Percentiles rank a stretch among this genome's conserved stretches.
Conservation (phyloP, 2,888 invertebrate genomes). For the Campaea margaritaria region DNA sequence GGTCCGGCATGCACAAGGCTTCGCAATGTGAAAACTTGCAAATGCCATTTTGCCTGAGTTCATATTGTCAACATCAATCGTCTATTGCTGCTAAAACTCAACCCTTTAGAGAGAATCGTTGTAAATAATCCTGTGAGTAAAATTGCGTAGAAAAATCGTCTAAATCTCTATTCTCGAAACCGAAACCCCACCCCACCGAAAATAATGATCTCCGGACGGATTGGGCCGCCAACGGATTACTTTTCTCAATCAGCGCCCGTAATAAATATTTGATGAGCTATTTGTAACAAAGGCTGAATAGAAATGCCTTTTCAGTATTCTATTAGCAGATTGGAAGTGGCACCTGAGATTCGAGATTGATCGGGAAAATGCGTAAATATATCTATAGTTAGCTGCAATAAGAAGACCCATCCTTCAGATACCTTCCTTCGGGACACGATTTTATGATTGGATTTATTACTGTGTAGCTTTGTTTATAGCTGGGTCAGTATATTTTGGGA, state of each 20-base stretch:
- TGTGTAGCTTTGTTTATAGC: too few relatives aligned
- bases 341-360: slow-evolving; percentile 38
- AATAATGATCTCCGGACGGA: slow-evolving; percentile 62
- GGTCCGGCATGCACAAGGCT: too few relatives aligned
- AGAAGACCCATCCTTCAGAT: too few relatives aligned
- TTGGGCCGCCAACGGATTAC: slow-evolving; percentile 57
- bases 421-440: too few relatives aligned
- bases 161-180: slow-evolving; percentile 5
- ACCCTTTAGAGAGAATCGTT: neutral
- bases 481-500: too few relatives aligned
- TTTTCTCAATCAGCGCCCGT: slow-evolving; percentile 65
- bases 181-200: slow-evolving; percentile 41
- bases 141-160: neutral
- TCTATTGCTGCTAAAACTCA: too few relatives aligned
- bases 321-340: slow-evolving; percentile 38
- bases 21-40: too few relatives aligned
- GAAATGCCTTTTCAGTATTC: slow-evolving; percentile 39
- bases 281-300: slow-evolving; percentile 47
- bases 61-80: too few relatives aligned
- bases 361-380: slow-evolving; percentile 2
- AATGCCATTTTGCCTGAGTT: too few relatives aligned
- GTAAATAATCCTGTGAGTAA: neutral
- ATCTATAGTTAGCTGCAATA: slow-evolving; percentile 1
- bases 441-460: too few relatives aligned
- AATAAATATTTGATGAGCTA: slow-evolving; percentile 69